Conservation (phyloP, 35 echinoderm and acorn worm genomes). For the Patiria miniata region DNA sequence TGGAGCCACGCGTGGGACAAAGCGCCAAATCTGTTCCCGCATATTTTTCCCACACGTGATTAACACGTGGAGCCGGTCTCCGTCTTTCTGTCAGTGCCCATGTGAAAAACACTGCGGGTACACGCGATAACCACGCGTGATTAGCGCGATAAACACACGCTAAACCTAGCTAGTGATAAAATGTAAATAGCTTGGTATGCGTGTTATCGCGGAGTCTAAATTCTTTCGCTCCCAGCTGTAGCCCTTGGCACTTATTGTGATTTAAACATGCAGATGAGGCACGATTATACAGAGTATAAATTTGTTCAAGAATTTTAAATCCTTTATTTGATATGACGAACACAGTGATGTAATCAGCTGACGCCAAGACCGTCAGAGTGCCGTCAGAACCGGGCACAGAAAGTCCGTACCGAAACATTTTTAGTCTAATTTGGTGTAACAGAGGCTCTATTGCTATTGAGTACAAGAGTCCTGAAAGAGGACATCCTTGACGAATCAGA, state of each 20-base stretch:
- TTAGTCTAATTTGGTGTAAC: neutral
- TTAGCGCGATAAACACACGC: too few relatives aligned
- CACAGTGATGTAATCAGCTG: neutral
- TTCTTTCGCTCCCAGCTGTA: too few relatives aligned
- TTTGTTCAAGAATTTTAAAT: neutral
- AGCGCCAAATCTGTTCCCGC: too few relatives aligned
- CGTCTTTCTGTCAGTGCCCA: too few relatives aligned
- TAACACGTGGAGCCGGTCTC: too few relatives aligned
- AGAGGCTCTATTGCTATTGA: constrained; percentile 23
- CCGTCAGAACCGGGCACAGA: neutral
- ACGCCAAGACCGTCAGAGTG: neutral
- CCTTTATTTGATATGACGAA: neutral
- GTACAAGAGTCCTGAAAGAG: constrained; percentile 3
- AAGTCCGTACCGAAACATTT: neutral
- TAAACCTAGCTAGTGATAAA: too few relatives aligned
- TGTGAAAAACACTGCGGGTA: too few relatives aligned
- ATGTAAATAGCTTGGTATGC: too few relatives aligned
- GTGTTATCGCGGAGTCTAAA: too few relatives aligned
- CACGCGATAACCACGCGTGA: too few relatives aligned
- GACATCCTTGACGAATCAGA: constrained; percentile 9
- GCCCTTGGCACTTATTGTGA: neutral
- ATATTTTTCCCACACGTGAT: too few relatives aligned
- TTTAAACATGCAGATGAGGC: neutral
- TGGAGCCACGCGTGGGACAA: too few relatives aligned
- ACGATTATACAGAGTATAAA: neutral